Conservation (phyloP, 2,113 vertebrate species). For the Peromyscus polionotus region DNA sequence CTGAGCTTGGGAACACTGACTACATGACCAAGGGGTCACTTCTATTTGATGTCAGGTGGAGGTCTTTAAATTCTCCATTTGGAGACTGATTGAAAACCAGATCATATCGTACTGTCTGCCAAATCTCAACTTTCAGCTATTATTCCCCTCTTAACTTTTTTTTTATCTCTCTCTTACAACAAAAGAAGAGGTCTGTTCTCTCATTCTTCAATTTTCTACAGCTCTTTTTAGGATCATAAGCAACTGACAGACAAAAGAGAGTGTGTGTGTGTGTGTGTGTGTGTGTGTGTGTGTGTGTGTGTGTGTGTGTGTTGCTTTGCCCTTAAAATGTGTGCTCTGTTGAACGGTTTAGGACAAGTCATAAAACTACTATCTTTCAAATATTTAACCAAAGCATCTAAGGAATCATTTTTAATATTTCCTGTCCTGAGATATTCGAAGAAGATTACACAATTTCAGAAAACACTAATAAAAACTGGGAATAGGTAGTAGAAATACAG, state of each 20-base stretch:
- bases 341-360: constrained; percentile 6
- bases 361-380: constrained; percentile 45
- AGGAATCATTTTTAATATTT: constrained; percentile 57
- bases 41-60: constrained; percentile 78
- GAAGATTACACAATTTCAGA: constrained; percentile 55
- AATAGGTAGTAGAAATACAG: background rate
- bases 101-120: constrained; percentile 67
- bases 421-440: constrained; percentile 41
- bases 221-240: constrained; percentile 39
- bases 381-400: constrained; percentile 53
- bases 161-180: constrained; percentile 66
- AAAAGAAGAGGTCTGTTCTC: constrained; percentile 49
- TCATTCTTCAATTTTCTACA: constrained; percentile 64
- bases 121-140: constrained; percentile 69
- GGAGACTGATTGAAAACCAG: constrained; percentile 66
- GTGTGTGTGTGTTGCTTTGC: background rate
- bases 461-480: constrained; percentile 60
- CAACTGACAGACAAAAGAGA: constrained; percentile 67
- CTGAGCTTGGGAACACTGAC: constrained; percentile 58
- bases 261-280: background rate
- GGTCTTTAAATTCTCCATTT: constrained; percentile 68
- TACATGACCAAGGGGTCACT: constrained; percentile 72
- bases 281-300: background rate
- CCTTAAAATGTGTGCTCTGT: constrained; percentile 59
- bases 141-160: constrained; percentile 70